Base-by-base conservation (phyloP, 2,888 invertebrate genomes). In the Euplexia lucipara region DNA sequence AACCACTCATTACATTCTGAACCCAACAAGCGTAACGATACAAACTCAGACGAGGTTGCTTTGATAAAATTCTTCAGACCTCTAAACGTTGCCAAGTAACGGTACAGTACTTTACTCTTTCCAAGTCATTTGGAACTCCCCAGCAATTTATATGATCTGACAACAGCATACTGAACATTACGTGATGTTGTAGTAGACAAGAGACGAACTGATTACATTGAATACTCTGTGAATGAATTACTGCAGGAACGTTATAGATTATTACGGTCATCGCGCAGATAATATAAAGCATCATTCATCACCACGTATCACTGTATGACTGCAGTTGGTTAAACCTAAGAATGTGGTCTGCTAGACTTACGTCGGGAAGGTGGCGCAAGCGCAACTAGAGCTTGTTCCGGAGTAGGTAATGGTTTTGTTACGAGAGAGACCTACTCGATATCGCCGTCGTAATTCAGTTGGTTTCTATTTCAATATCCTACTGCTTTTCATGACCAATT, bases 181-280 rank as follows among this genome's bases (percentile, higher is more conserved):
- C 44, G 42, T 49, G 54, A 45, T 52, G 45, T 35, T 30, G 5
- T 9, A 16, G 54, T 62, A 49, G 35, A 57, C 59, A 64, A 64
- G 60, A 54, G 44, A 49, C 39, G 37, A 63, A 58, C 56, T 78
- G 65, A 78, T 68, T 62, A 71, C 53, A 39, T 39, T 51, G 64
- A 65, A 61, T 59, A 48, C 34, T 34, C 26, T 44, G 41, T 75
- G 75, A 73, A 73, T 73, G 75, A 70, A 78, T 72, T 72, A 60
- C 35, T 47, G n/a, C 42, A 22, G 47, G 58, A 59, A 59, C 52
- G 60, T 75, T 60, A 66, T 59, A 59, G 75, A 63, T 57, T 45
- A 69, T 59, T 63, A 69, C n/a, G 42, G 37, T 56, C 59, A 69
- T 53, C 56, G 42, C 30, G 42, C 34, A 12, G 39, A 52, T 52